phyloP scores from a whole-genome alignment of 2,888 invertebrate species.

The Sacculina carcini region DNA sequence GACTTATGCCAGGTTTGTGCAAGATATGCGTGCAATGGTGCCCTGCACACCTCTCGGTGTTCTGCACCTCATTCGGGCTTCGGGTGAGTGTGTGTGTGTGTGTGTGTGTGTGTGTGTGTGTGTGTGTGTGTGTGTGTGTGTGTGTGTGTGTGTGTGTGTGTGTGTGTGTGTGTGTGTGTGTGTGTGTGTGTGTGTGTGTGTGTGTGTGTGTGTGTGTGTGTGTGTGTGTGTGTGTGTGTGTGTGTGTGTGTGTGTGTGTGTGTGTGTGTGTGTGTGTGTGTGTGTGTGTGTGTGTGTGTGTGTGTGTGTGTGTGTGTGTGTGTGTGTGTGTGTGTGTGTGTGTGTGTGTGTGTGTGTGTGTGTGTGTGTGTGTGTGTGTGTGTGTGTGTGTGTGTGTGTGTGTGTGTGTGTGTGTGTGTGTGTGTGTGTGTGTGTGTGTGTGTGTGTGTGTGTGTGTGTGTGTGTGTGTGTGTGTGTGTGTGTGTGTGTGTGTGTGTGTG shows the following conservation, averaged over 20 bases:
- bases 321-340: not conserved
- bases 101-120: not conserved
- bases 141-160: not conserved
- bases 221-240: not conserved
- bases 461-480: not conserved
- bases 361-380: not conserved
- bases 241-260: not conserved
- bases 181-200: not conserved
- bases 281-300: not conserved
- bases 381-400: not conserved
- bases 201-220: not conserved
- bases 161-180: not conserved
- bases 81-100: conserved; percentile 19
- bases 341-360: not conserved
- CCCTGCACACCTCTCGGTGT: conserved; percentile 58
- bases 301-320: not conserved
- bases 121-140: not conserved
- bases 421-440: not conserved
- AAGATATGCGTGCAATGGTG: conserved; percentile 23
- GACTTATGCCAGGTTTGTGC: not conserved
- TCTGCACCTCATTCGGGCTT: conserved; percentile 36
- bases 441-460: not conserved
- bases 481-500: not conserved
- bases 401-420: not conserved
- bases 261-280: not conserved